Conservation (phyloP, 2,113 vertebrate genomes). For the Trogon melanurus region DNA sequence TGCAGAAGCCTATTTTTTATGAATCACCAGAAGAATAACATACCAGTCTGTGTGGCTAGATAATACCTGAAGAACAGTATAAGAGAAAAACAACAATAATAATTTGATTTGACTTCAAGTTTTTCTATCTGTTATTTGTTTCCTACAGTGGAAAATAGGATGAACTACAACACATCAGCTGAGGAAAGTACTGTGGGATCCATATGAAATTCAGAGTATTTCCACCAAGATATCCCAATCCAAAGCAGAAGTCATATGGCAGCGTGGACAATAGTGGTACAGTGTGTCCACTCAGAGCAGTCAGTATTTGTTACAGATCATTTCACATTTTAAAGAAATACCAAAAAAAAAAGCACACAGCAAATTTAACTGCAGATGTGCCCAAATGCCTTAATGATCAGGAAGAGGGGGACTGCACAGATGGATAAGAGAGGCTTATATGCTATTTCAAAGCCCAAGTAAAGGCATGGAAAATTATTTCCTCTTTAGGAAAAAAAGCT, state of each 20-base stretch:
- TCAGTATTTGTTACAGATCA: neutral
- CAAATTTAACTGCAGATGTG: neutral
- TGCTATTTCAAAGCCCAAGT: neutral
- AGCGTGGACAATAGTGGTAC: accelerated
- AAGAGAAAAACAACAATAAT: neutral
- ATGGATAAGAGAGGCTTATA: neutral
- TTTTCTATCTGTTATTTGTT: neutral
- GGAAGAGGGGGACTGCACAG: neutral
- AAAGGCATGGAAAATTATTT: neutral
- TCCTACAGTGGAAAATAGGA: neutral
- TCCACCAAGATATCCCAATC: neutral
- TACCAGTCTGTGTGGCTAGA: neutral
- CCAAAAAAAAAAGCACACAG: neutral
- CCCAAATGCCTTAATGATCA: neutral
- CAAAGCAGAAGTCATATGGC: neutral
- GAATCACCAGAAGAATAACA: neutral
- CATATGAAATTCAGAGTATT: neutral
- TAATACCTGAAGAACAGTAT: neutral
- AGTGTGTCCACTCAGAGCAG: neutral
- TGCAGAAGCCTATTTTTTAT: neutral
- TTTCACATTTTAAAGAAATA: neutral
- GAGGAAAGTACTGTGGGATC: neutral
- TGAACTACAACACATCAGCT: neutral
- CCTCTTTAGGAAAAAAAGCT: neutral
- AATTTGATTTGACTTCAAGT: neutral